Conservation (phyloP, 2,888 invertebrate species). For the Pheosia tremula region DNA sequence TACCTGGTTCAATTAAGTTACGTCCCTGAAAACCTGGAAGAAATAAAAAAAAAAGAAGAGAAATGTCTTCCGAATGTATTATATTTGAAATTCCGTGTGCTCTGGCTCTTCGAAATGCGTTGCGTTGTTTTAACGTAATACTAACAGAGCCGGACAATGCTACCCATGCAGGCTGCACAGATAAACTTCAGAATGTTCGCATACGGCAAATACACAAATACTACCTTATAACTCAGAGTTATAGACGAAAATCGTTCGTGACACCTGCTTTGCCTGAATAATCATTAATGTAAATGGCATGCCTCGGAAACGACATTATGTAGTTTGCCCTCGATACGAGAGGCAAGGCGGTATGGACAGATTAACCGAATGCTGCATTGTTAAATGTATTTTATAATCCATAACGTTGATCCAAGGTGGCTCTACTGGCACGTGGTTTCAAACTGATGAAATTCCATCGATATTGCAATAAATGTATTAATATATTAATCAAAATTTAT, state of each 20-base stretch:
- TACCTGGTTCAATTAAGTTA: neutral
- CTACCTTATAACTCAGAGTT: constrained; percentile 39
- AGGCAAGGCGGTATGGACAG: constrained; percentile 64
- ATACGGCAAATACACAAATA: constrained; percentile 40
- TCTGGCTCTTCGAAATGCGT: constrained; percentile 37
- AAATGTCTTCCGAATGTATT: constrained; percentile 15
- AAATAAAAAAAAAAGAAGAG: constrained; percentile 1
- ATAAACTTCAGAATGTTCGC: constrained; percentile 63
- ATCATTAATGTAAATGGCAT: constrained; percentile 78
- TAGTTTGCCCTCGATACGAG: constrained; percentile 68
- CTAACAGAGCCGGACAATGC: constrained; percentile 64
- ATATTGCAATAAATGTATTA: too few relatives aligned
- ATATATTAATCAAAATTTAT: constrained; percentile 3
- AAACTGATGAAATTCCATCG: neutral
- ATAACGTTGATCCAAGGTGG: constrained; percentile 7
- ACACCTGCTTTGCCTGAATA: constrained; percentile 54
- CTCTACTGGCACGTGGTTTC: constrained; percentile 2
- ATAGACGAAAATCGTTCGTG: constrained; percentile 45
- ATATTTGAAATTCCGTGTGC: constrained; percentile 44
- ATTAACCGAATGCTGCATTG: constrained; percentile 61
- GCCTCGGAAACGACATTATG: constrained; percentile 67
- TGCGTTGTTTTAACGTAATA: constrained; percentile 60
- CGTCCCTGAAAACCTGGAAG: neutral
- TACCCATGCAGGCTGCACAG: constrained; percentile 60
- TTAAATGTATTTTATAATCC: constrained; percentile 54